These are phyloP conservation scores for Saccopteryx bilineata DNA, from an alignment of 2,113 vertebrate species.

Conservation along the genomic window DNA sequence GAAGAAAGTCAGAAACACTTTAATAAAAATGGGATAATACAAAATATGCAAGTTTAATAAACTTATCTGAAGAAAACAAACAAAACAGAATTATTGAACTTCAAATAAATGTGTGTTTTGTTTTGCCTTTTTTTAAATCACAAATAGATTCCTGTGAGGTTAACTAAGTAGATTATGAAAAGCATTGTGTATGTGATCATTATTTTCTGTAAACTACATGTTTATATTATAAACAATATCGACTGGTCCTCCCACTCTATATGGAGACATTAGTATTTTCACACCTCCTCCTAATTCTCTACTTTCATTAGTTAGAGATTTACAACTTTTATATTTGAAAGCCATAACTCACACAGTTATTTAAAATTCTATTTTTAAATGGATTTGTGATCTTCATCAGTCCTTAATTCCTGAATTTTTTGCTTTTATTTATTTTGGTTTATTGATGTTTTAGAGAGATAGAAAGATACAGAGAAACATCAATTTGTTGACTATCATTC, in stretches of 20 bases:
- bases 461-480: too few relatives aligned
- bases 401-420: neutral
- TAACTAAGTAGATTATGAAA: neutral
- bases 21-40: slow-evolving; percentile 47
- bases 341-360: neutral
- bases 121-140: neutral
- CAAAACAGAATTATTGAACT: neutral
- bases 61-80: slow-evolving; percentile 33
- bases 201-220: neutral
- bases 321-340: neutral
- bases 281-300: neutral
- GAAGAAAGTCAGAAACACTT: slow-evolving; percentile 49
- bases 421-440: neutral
- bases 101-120: neutral
- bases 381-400: neutral
- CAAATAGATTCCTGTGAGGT: neutral
- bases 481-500: too few relatives aligned
- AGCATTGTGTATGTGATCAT: neutral
- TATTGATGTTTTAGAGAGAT: too few relatives aligned
- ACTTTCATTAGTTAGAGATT: neutral
- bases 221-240: neutral
- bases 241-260: neutral
- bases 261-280: neutral
- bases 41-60: slow-evolving; percentile 27
- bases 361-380: neutral